Conservation (phyloP, 2,888 invertebrate species). For the Drosophila acutilabella region DNA sequence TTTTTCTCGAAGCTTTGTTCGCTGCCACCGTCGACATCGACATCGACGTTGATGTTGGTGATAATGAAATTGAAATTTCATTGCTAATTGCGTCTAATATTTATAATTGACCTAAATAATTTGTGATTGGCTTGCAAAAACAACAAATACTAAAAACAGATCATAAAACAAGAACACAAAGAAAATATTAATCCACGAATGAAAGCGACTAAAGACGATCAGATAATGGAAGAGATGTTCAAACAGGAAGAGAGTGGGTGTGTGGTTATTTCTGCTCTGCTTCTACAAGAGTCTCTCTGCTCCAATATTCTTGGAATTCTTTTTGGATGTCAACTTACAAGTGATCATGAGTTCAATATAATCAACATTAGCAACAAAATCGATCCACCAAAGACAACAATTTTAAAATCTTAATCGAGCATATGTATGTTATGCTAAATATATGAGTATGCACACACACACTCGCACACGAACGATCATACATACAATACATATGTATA, state of each 20-base stretch:
- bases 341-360: conserved; percentile 29
- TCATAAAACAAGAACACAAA: conserved; percentile 2
- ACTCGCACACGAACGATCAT: conserved; percentile 1
- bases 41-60: conserved; percentile 53
- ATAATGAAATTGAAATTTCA: conserved; percentile 81
- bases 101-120: conserved; percentile 79
- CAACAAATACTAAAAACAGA: conserved; percentile 38
- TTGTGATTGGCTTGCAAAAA: conserved; percentile 69
- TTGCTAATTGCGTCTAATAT: conserved; percentile 79
- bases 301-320: background rate
- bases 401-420: conserved; percentile 44
- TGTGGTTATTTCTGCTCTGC: background rate
- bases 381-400: conserved; percentile 14
- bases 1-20: conserved; percentile 20
- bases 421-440: conserved; percentile 49
- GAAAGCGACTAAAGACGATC: conserved; percentile 45
- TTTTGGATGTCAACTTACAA: conserved; percentile 13
- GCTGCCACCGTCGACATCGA: conserved; percentile 24
- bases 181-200: conserved; percentile 19
- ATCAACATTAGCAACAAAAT: conserved; percentile 6
- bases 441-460: conserved; percentile 19
- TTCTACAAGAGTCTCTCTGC: background rate
- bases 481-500: background rate
- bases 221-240: conserved; percentile 1
- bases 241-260: background rate